These are phyloP conservation scores for Notothenia coriiceps DNA, from an alignment of 2,113 vertebrate species.

Conservation along the genomic window DNA sequence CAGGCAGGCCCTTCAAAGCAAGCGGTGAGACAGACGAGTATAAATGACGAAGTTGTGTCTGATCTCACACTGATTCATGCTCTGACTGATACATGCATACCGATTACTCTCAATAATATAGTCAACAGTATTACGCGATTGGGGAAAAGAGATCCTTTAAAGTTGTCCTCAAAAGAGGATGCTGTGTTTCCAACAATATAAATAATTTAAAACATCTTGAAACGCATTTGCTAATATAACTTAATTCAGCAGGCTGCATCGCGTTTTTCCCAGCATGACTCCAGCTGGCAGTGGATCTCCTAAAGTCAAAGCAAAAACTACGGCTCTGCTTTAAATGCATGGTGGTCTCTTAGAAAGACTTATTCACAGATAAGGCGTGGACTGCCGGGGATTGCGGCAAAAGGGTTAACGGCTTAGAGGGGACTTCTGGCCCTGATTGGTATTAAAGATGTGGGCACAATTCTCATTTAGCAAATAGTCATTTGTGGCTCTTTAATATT, in stretches of 20 bases:
- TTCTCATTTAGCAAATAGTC: conserved; percentile 43
- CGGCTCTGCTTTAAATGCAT: conserved; percentile 29
- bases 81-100: conserved; percentile 48
- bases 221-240: conserved; percentile 53
- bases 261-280: conserved; percentile 20
- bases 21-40: conserved; percentile 63
- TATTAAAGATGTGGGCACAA: conserved; percentile 46
- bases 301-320: conserved; percentile 34
- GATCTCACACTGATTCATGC: conserved; percentile 67
- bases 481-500: conserved; percentile 59
- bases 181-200: conserved; percentile 47
- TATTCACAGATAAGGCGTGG: conserved; percentile 16
- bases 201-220: conserved; percentile 72
- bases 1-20: conserved; percentile 72
- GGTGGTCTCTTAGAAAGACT: conserved; percentile 20
- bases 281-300: conserved; percentile 7
- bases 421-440: conserved; percentile 26
- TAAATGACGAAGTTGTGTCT: conserved; percentile 71
- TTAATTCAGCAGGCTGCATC: conserved; percentile 23
- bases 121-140: conserved; percentile 61
- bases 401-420: conserved; percentile 49
- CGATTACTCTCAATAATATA: conserved; percentile 38
- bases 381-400: conserved; percentile 15
- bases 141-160: conserved; percentile 56
- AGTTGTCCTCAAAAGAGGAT: conserved; percentile 48